Evolutionary conservation across 2,888 invertebrate genomes (phyloP), one percentile per base, ranked within the genome.

Genomic region (Mycalesis mineus): DNA sequence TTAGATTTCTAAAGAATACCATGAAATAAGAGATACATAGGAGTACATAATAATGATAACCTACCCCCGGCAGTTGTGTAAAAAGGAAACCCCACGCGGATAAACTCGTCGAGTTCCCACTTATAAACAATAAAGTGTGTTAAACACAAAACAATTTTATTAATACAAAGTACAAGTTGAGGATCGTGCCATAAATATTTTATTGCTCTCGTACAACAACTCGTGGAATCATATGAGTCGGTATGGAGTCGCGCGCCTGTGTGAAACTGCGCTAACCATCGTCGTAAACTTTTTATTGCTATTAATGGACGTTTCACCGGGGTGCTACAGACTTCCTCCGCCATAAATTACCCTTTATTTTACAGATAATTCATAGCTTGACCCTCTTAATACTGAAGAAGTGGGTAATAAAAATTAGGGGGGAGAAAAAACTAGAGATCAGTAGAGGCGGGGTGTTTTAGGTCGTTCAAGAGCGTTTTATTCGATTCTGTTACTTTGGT

Each of bases 281-380:
- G 47, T 47, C 47, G 47, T 47, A 47, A 47, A 47, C 31, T 47
- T 47, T 47, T 47, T 47, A 47, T 47, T 33, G 47, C 47, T 33
- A 47, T 47, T 47, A 47, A 47, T 47, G 47, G 47, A 9, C 47
- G 47, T 47, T 47, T 47, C 47, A 31, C 47, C 31, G 11, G 47
- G 47, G 47, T 47, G 47, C 47, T 47, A 47, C 33, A 14, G 45
- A 29, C 11, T 29, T 31, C 29, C 29, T 45, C 14, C 13, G 29
- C 9, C 31, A 33, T 47, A 47, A 47, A 47, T 47, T n/a, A 47
- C 47, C 33, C 47, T 47, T 47, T 47, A 47, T 47, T 47, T 47
- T 31, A 33, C 31, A 47, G 33, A 47, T 47, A 47, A 47, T 47
- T 47, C 47, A 47, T 47, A 33, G 33, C 14, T 33, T 47, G 33